Evolutionary conservation across 1,140 invertebrate species (phyloP).

Genomic region (Drosophila pseudoobscura): DNA sequence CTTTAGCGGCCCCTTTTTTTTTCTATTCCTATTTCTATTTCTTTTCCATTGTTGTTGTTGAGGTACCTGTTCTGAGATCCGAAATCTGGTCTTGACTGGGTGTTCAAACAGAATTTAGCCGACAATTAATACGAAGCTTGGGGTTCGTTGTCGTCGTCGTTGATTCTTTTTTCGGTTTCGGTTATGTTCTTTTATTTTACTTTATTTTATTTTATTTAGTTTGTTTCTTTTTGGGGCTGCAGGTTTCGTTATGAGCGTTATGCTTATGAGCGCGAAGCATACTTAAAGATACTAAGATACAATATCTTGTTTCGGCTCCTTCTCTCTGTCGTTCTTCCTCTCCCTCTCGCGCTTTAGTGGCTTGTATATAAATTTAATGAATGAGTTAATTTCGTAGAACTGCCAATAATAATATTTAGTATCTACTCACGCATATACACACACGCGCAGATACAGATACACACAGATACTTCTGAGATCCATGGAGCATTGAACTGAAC

Average conservation of each 20-base stretch:
- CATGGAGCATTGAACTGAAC: conserved; percentile 55
- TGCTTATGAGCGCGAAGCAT: conserved; percentile 58
- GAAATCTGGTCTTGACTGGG: conserved; percentile 33
- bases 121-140: conserved; percentile 72
- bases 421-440: conserved; percentile 22
- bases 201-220: conserved; percentile 28
- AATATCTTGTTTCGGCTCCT: conserved; percentile 35
- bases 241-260: conserved; percentile 64
- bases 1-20: conserved; percentile 52
- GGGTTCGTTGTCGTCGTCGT: conserved; percentile 28
- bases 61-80: conserved; percentile 65
- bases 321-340: neutral
- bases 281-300: conserved; percentile 47
- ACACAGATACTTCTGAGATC: neutral
- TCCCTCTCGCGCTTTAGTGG: conserved; percentile 36
- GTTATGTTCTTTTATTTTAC: conserved; percentile 31
- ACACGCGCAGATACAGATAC: conserved; percentile 13
- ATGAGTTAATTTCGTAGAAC: conserved; percentile 70
- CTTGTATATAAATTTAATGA: conserved; percentile 74
- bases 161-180: too few species aligned
- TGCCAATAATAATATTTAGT: conserved; percentile 68
- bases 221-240: conserved; percentile 25
- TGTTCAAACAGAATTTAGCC: conserved; percentile 77
- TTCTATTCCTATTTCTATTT: conserved; percentile 23
- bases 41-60: conserved; percentile 43